A percentile compares a stretch with the other conserved stretches of the same genome.
Conservation (phyloP, 2,888 invertebrate species). For the Acrobeloides nanus region DNA sequence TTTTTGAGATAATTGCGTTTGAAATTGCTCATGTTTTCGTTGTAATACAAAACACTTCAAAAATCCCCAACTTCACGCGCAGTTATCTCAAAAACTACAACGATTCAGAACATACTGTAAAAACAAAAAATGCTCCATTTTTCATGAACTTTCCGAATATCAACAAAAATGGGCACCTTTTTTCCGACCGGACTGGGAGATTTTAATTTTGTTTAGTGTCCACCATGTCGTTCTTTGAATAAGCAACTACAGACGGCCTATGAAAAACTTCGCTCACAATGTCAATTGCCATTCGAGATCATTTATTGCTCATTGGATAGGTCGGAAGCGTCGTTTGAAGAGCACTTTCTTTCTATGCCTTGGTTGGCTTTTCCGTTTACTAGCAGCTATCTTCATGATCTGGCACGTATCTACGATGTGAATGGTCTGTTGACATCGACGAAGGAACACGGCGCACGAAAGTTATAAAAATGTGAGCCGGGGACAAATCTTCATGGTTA, state of each 20-base stretch:
- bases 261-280: conserved; percentile 65
- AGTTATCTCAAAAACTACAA: no score
- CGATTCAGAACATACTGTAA: no score
- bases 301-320: conserved; percentile 80
- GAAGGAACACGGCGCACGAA: no score
- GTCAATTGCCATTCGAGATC: conserved; percentile 70
- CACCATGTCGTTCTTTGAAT: conserved; percentile 76
- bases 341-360: conserved; percentile 66
- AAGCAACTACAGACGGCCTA: conserved; percentile 71
- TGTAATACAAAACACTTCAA: no score
- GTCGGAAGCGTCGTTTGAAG: conserved; percentile 71
- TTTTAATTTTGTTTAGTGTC: conserved; percentile 56
- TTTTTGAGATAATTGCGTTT: no score
- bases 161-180: no score
- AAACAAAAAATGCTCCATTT: no score
- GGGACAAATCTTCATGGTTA: no score
- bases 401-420: conserved; percentile 70
- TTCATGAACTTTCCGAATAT: no score
- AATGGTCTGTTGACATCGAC: conserved; percentile 68
- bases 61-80: no score
- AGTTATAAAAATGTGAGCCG: neutral
- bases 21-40: no score
- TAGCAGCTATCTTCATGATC: conserved; percentile 55
- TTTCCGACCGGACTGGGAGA: no score
- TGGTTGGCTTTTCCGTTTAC: conserved; percentile 68